Percentiles rank a stretch among this genome's conserved stretches.
phyloP scores from a whole-genome alignment of 2,888 invertebrate genomes.

The Craniophora ligustri region DNA sequence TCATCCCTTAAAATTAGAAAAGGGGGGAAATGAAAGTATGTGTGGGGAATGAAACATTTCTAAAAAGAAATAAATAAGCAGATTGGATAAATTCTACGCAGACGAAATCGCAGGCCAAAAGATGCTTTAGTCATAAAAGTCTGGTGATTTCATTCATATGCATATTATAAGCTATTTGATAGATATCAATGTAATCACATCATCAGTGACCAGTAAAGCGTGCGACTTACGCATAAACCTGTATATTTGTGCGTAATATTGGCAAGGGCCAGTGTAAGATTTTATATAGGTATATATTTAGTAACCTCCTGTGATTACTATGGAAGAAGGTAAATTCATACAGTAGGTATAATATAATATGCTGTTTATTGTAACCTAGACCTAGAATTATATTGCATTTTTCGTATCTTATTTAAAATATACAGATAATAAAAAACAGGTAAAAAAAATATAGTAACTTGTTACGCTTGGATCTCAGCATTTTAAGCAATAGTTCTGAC shows the following conservation, averaged over 20 bases:
- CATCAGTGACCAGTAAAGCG: constrained; percentile 41
- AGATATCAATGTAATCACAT: constrained; percentile 41
- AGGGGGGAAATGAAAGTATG: no score
- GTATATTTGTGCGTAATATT: constrained; percentile 13
- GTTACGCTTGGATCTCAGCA: no score
- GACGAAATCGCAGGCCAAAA: no score
- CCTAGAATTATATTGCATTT: constrained; percentile 3
- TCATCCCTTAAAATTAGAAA: no score
- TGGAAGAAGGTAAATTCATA: constrained; percentile 12
- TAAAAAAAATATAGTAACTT: no score
- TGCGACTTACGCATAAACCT: constrained; percentile 20
- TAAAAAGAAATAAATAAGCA: no score
- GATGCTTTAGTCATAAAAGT: constrained; percentile 29
- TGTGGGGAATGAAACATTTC: no score
- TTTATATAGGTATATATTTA: constrained; percentile 16
- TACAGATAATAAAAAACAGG: no score
- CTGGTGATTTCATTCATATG: constrained; percentile 22
- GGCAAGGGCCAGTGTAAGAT: no score
- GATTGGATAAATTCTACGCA: no score
- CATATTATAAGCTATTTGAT: constrained; percentile 36
- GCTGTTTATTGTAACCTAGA: constrained; percentile 21
- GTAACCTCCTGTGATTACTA: constrained; percentile 15
- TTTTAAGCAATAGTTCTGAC: no score
- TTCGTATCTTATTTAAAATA: not conserved
- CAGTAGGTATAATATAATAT: no score